phyloP scores from a whole-genome alignment of 2,797 vertebrate genomes.

The Austrolebias charrua region DNA sequence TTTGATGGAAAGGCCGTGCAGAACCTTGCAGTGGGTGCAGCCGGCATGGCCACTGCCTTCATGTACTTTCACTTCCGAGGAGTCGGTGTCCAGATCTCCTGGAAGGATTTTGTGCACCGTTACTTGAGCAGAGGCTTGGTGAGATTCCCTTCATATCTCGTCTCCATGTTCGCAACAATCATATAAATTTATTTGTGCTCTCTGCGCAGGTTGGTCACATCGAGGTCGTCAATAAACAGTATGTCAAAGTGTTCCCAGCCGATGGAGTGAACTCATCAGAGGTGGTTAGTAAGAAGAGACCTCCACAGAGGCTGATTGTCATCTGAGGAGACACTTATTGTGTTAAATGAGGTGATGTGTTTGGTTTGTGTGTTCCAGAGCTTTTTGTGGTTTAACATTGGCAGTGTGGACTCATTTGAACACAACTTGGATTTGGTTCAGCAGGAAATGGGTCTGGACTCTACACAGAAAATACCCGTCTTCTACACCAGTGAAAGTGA shows the following conservation, averaged over 20 bases:
- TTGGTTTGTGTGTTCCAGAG: conserved; percentile 57
- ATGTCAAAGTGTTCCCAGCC: conserved; percentile 89
- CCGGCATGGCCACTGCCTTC: conserved; percentile 72
- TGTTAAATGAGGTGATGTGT: background rate
- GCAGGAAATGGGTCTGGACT: conserved; percentile 75
- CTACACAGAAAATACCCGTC: conserved; percentile 88
- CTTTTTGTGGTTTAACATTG: conserved; percentile 98
- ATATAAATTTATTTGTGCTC: conserved; percentile 2
- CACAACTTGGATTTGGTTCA: conserved; percentile 91
- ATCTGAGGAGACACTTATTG: background rate
- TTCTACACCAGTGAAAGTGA: conserved; percentile 89
- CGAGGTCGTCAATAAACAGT: conserved; percentile 95
- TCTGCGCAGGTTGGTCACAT: conserved; percentile 86
- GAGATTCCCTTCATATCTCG: conserved; percentile 36
- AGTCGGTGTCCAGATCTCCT: conserved; percentile 80
- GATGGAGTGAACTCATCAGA: conserved; percentile 84
- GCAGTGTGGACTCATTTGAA: conserved; percentile 95
- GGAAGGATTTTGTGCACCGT: conserved; percentile 81
- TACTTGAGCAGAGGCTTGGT: conserved; percentile 82
- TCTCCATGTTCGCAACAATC: background rate
- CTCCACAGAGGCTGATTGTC: conserved; percentile 7
- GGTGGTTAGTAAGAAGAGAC: conserved; percentile 62
- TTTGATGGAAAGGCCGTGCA: conserved; percentile 70
- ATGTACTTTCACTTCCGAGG: conserved; percentile 78
- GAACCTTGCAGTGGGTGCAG: conserved; percentile 67